Evolutionary conservation across 2,113 vertebrate species (phyloP).

Genomic region (Apistogramma diplotaenia): DNA sequence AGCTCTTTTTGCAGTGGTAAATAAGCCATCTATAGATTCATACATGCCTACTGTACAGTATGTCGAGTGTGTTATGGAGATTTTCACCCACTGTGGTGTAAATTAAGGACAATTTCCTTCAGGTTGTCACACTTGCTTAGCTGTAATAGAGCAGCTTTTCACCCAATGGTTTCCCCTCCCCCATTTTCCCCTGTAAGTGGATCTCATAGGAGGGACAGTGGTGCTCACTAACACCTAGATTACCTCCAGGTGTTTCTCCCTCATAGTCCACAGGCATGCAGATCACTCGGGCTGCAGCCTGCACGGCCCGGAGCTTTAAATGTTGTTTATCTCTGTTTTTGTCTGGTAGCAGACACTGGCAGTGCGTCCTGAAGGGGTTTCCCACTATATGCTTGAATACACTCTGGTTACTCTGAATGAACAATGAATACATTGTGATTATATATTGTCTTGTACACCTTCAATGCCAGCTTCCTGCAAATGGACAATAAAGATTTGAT

Average conservation of each 20-base stretch:
- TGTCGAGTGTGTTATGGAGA: not conserved
- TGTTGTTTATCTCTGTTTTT: not conserved
- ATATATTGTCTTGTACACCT: constrained; percentile 13
- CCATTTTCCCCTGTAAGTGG: not conserved
- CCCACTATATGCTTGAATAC: not conserved
- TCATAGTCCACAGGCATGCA: not conserved
- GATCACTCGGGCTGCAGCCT: not conserved
- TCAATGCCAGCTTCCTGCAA: constrained; percentile 19
- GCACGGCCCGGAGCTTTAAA: not conserved
- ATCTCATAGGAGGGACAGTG: not conserved
- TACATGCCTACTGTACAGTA: not conserved
- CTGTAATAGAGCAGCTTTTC: constrained; percentile 25
- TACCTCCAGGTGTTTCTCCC: not conserved
- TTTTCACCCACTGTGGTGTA: not conserved
- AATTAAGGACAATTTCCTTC: constrained; percentile 48
- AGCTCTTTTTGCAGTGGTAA: not conserved
- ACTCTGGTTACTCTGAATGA: not conserved
- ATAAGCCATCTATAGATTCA: not conserved
- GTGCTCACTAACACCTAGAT: not conserved
- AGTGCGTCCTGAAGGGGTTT: constrained; percentile 18
- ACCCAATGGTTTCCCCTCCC: not conserved
- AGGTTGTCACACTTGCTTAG: constrained; percentile 35
- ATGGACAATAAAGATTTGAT: constrained; percentile 32
- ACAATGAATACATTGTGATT: constrained; percentile 25
- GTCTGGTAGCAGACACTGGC: not conserved